Evolutionary conservation across 1,140 invertebrate genomes (phyloP), one percentile per base, ranked within the genome.

Genomic region (Musca vetustissima): DNA sequence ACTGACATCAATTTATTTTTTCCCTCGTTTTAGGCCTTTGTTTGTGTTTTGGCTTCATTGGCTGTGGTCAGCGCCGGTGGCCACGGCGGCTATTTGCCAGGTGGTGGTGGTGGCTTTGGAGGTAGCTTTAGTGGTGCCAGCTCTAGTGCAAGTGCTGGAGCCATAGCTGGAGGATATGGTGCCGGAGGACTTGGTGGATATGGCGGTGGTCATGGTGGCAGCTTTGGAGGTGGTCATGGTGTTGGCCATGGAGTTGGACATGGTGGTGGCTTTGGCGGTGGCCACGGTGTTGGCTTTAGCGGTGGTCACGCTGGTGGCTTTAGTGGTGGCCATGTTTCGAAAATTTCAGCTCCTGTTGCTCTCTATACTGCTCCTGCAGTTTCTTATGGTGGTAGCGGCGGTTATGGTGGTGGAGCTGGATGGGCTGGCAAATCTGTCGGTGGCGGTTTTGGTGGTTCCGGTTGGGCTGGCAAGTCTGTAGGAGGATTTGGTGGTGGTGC

Each of bases 71-170:
- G 11, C 13, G 36, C 36, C 6, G 36, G 36, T 8, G 36, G 36
- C 13, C 36, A 43, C 13, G 36, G 36, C 13, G 36, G 36, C 11
- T 43, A 43, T 11, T 43, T 43, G 11, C 36, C 36, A 4, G 36
- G 36, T 21, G 72, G 70, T 53, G 71, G 70, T 9, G 73, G 74
- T 4, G 72, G 72, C 6, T 70, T 65, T 17, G 69, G 69, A 11
- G 76, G 70, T 19, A 76, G 74, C 13, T 72, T 75, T 21, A 72
- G 74, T 8, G 11, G 36, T 9, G 36, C 36, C n/a, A n/a, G n/a
- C n/a, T n/a, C n/a, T 64, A 73, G 72, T 8, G 66, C 57, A 1
- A 69, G 48, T 4, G 69, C 28, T 4, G 59, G 55, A 8, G 64
- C 64, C 24, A 52, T 47, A 15, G 64, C 24, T 49, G 71, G 70